Evolutionary conservation across 2,113 vertebrate genomes (phyloP).

Genomic region (Malurus elegans): DNA sequence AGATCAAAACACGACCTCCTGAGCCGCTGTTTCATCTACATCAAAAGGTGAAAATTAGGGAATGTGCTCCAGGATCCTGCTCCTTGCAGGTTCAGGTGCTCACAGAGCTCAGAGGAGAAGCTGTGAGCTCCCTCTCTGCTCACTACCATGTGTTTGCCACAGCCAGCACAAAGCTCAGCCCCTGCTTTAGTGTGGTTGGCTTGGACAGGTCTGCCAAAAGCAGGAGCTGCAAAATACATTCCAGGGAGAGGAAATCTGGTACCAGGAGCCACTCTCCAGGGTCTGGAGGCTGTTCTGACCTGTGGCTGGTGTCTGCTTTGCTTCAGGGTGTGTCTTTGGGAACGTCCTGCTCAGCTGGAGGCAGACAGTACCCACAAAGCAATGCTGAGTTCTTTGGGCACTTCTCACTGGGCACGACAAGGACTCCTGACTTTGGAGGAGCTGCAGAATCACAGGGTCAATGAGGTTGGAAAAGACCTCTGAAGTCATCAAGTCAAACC

Average conservation of each 20-base stretch:
- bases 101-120: neutral
- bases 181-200: neutral
- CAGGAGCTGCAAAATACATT: neutral
- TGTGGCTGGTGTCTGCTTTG: neutral
- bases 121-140: neutral
- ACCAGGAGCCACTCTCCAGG: neutral
- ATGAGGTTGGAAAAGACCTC: neutral
- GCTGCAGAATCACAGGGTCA: neutral
- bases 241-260: neutral
- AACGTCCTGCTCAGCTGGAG: neutral
- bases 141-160: neutral
- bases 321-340: neutral
- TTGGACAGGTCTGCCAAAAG: neutral
- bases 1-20: neutral
- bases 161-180: neutral
- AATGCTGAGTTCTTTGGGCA: rapidly evolving
- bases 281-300: neutral
- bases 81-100: neutral
- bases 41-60: neutral
- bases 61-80: neutral
- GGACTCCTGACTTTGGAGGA: neutral
- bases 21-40: neutral
- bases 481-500: neutral
- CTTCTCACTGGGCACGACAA: neutral
- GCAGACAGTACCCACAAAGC: neutral